A percentile compares a stretch with the other conserved stretches of the same genome.
Evolutionary conservation across 2,888 invertebrate species (phyloP).

Genomic region (Erpobdella octoculata): DNA sequence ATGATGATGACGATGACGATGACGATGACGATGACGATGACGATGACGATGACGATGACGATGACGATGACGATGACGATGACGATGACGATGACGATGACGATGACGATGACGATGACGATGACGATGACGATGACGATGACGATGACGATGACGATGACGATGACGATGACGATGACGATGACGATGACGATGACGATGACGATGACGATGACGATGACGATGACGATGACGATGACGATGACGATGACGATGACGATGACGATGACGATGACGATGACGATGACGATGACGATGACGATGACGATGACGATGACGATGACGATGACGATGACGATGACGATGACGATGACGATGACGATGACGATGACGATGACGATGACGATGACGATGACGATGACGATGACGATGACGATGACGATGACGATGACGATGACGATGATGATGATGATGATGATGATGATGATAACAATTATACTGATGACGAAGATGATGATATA

Average conservation of each 20-base stretch:
- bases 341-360: conserved; percentile 3
- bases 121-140: conserved; percentile 15
- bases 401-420: not conserved
- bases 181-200: no score
- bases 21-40: conserved; percentile 21
- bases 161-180: conserved; percentile 2
- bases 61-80: conserved; percentile 21
- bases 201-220: no score
- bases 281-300: not conserved
- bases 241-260: conserved; percentile 3
- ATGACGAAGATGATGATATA: no score
- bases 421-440: conserved; percentile 19
- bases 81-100: conserved; percentile 18
- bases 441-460: not conserved
- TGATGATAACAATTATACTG: no score
- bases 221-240: conserved; percentile 6
- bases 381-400: conserved; percentile 19
- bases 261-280: not conserved
- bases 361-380: conserved; percentile 13
- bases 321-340: not conserved
- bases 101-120: conserved; percentile 16
- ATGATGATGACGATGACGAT: conserved; percentile 15
- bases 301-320: not conserved
- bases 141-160: not conserved
- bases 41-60: conserved; percentile 22